Evolutionary conservation across 2,797 vertebrate genomes (phyloP).

Genomic region (Tarsius wallacei): DNA sequence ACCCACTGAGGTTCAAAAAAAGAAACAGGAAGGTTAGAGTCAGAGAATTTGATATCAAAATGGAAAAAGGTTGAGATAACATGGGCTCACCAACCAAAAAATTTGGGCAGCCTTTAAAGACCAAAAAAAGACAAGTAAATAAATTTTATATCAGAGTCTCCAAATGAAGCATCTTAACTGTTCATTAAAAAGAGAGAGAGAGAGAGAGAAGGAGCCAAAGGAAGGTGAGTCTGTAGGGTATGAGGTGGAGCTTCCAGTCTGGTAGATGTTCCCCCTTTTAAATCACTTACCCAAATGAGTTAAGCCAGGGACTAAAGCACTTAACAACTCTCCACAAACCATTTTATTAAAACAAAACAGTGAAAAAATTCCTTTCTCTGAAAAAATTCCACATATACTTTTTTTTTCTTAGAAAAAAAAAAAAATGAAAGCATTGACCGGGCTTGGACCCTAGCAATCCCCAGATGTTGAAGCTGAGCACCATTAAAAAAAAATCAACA

Average conservation of each 20-base stretch:
- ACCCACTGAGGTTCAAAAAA: not conserved
- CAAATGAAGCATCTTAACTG: not conserved
- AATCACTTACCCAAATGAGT: not conserved
- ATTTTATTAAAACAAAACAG: conserved; percentile 39
- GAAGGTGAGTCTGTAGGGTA: not conserved
- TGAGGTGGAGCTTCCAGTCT: not conserved
- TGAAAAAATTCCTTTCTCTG: not conserved
- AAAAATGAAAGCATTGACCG: too few relatives aligned
- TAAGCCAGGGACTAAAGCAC: not conserved
- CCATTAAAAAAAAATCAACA: too few relatives aligned
- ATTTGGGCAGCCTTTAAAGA: too few relatives aligned
- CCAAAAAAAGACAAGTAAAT: too few relatives aligned
- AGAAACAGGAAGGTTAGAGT: too few relatives aligned
- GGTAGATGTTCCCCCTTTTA: not conserved
- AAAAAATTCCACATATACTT: conserved; percentile 68
- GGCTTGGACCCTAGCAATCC: too few relatives aligned
- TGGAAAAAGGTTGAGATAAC: too few relatives aligned
- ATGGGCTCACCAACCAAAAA: too few relatives aligned
- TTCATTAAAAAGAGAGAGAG: not conserved
- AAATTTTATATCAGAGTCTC: too few relatives aligned
- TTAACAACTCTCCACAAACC: not conserved
- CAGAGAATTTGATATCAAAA: too few relatives aligned
- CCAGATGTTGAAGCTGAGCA: too few relatives aligned
- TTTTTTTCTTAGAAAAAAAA: too few relatives aligned
- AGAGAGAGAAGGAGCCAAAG: not conserved